phyloP scores from a whole-genome alignment of 2,888 invertebrate genomes.

The Camponotus fellah region DNA sequence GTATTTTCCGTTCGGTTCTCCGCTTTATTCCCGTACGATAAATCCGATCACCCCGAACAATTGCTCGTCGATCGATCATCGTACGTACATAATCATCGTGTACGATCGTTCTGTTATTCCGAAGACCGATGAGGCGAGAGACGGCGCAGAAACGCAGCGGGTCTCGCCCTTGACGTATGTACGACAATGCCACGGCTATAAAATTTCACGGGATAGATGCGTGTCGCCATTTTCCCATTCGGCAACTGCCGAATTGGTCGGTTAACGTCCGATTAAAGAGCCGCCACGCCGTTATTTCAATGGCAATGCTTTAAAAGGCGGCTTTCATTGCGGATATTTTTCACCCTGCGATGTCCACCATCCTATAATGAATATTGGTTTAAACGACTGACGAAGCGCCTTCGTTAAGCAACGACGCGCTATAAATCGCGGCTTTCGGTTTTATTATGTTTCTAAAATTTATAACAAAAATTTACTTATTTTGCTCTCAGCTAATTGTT shows the following conservation, averaged over 20 bases:
- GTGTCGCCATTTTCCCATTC: slow-evolving; percentile 40
- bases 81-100: slow-evolving; percentile 53
- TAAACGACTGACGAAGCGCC: slow-evolving; percentile 18
- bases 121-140: not conserved
- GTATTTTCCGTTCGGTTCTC: slow-evolving; percentile 52
- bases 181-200: slow-evolving; percentile 58
- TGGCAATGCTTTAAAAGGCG: slow-evolving; percentile 48
- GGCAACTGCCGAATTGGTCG: slow-evolving; percentile 41
- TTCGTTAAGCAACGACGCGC: slow-evolving; percentile 12
- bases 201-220: slow-evolving; percentile 55
- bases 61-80: slow-evolving; percentile 40
- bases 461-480: not conserved
- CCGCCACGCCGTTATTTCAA: slow-evolving; percentile 25
- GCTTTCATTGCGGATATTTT: slow-evolving; percentile 56
- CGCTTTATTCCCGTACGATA: slow-evolving; percentile 41
- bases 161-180: slow-evolving; percentile 23
- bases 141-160: slow-evolving; percentile 45
- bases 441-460: not conserved
- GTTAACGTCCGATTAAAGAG: slow-evolving; percentile 56
- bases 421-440: not conserved
- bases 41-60: slow-evolving; percentile 31
- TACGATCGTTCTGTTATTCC: slow-evolving; percentile 58
- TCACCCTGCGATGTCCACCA: slow-evolving; percentile 29
- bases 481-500: not conserved
- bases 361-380: slow-evolving; percentile 15